Base-by-base conservation (phyloP, 2,888 invertebrate species). In the Caprella mutica region DNA sequence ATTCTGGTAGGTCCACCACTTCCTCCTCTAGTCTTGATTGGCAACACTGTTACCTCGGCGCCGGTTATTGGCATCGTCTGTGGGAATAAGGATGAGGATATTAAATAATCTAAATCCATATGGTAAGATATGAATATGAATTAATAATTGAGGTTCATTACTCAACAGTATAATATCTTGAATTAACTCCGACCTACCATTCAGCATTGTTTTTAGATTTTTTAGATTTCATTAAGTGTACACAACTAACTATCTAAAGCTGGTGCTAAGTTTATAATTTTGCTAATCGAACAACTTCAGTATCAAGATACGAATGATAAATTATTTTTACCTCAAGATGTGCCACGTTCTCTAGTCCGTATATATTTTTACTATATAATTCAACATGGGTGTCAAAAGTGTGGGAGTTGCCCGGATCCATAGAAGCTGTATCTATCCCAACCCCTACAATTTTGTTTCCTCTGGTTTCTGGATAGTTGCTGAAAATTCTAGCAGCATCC, bases 1-100 rank as follows among this genome's bases (percentile, higher is more conserved):
- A 83, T 70, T 1, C 83, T 72, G 0, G 77, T 73, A 0, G 83
- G 82, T 0, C 78, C 81, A 55, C 82, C 83, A 58, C 79, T 79
- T 0, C 79, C 80, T 59, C 77, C 77, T 2, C 72, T 68, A 29
- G 83, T 72, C 67, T 82, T 83, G 69, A 83, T 75, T 0, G 82
- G 82, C 71, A 81, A 75, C 0, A 78, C 77, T 35, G 78, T 69
- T 1, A 78, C 67, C 68, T 76, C 71, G 68, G 56, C 56, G 12
- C 56, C 60, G 12, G 21, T 56, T 5, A 43, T 46, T 2, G 60
- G 60, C 14, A 60, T 30, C 12, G 19, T 40, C 60, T 60, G 60
- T 17, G 3, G 30, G 23, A 29, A 26, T 5, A 26, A 24, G 12
- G 40, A 19, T 23, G 14, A n/a, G n/a, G n/a, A n/a, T n/a, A n/a